Percentiles rank a stretch among this genome's conserved stretches.
Conservation (phyloP, 2,113 vertebrate species). For the Solenodon paradoxus region DNA sequence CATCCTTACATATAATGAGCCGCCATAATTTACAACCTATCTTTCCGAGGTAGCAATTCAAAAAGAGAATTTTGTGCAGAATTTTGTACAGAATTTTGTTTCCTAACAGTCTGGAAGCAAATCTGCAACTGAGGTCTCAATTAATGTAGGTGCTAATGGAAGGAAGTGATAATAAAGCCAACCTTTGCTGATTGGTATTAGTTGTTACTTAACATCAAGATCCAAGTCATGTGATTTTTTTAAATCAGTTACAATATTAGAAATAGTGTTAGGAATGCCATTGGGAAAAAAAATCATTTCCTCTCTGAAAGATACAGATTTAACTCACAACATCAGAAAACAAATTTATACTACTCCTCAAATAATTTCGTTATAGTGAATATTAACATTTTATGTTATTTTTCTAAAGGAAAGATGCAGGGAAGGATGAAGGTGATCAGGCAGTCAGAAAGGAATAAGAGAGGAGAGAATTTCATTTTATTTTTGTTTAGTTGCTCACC, state of each 20-base stretch:
- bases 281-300: not conserved
- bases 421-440: too few relatives aligned
- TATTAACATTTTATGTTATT: too few relatives aligned
- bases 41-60: not conserved
- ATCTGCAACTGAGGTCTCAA: not conserved
- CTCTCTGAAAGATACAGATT: not conserved
- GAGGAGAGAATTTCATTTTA: too few relatives aligned
- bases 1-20: not conserved
- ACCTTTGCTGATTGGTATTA: not conserved
- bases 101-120: not conserved
- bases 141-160: not conserved
- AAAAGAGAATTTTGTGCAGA: not conserved
- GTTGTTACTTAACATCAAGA: not conserved
- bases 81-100: too few relatives aligned
- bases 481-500: too few relatives aligned
- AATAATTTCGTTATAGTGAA: not conserved
- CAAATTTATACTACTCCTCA: not conserved
- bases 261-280: not conserved
- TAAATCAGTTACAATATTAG: not conserved
- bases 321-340: not conserved
- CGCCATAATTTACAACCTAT: not conserved
- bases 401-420: too few relatives aligned
- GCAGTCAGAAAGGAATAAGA: too few relatives aligned
- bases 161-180: not conserved
- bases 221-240: not conserved